Base-by-base conservation (phyloP, 1,140 invertebrate genomes). In the Leptinotarsa texana region DNA sequence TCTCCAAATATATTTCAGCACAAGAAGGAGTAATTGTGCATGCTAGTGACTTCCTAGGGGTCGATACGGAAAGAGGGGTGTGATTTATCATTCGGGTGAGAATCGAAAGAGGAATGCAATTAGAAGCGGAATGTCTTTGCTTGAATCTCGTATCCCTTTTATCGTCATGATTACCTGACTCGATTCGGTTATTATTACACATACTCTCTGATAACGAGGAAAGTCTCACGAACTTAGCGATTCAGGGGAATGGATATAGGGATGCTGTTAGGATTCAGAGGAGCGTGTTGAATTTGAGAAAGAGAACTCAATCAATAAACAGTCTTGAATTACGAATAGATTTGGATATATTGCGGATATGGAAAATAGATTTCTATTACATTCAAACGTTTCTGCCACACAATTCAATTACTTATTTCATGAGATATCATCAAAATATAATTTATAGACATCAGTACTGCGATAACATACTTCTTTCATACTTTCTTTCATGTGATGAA, bases 31-130 rank as follows among this genome's bases (percentile, higher is more conserved):
- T 77, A 79, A 77, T 79, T 79, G 74, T 78, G 76, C 76, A 77
- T 77, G 74, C 74, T 74, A 72, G 24, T 71, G 72, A 74, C 70
- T 75, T 69, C 63, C 71, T 49, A 73, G 74, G 74, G 78, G 75
- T 66, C 24, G 63, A 57, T 67, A 51, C 48, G 69, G 62, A 70
- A 73, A 63, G 75, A 75, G 75, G 65, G 63, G 71, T 72, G 75
- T 78, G 79, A 80, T 80, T 80, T 80, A 78, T 80, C 74, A 74
- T 75, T 76, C 74, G 27, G 75, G 66, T 67, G 73, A 74, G 75
- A 77, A 78, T 78, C 75, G 73, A 80, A 80, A 75, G 75, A 80
- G 79, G 79, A 80, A 80, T 78, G 79, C 77, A 80, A 80, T 80
- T 80, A 80, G 77, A 77, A 62, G 67, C 27, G 77, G 79, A 80